Base-by-base conservation (phyloP, 2,888 invertebrate genomes). In the Corbicula japonica region DNA sequence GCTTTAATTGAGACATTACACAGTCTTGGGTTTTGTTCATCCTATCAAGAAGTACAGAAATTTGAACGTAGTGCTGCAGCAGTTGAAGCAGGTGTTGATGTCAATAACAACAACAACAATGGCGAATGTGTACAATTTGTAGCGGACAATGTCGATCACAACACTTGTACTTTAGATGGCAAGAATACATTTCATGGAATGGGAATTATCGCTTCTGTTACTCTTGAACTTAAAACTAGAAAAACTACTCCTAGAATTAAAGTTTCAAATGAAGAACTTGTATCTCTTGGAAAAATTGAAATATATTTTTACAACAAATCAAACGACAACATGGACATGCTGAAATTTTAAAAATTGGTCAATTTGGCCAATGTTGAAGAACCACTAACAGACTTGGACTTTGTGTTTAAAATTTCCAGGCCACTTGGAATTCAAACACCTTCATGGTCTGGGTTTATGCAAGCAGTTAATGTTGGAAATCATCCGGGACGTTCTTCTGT, bases 81-180 rank as follows among this genome's bases (percentile, higher is more conserved):
- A n/a, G 21, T 21, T 12, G n/a, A n/a, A n/a, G n/a, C n/a, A n/a
- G n/a, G n/a, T n/a, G n/a, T n/a, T n/a, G n/a, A n/a, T n/a, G n/a
- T n/a, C n/a, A n/a, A n/a, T n/a, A n/a, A n/a, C n/a, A n/a, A n/a
- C n/a, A n/a, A n/a, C n/a, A n/a, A n/a, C n/a, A n/a, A n/a, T 52
- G 65, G 65, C 18, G 35, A 68, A 5, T 84, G 65, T 60, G 50
- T 86, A 6, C 86, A 85, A 63, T 86, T 73, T 56, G 79, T 70
- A 23, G 85, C 84, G 38, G 87, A 88, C 68, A 88, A 86, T 75
- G 83, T 87, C 10, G 83, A 87, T 58, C 87, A 86, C 70, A 84
- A 86, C 60, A 69, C 76, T 38, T 50, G 56, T 30, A 87, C 83
- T n/a, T 18, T 86, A 12, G 86, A 87, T 58, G 85, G 83, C 2